A percentile compares a stretch with the other conserved stretches of the same genome.
Conservation (phyloP, 1,140 invertebrate genomes). For the Calosoma granatense region DNA sequence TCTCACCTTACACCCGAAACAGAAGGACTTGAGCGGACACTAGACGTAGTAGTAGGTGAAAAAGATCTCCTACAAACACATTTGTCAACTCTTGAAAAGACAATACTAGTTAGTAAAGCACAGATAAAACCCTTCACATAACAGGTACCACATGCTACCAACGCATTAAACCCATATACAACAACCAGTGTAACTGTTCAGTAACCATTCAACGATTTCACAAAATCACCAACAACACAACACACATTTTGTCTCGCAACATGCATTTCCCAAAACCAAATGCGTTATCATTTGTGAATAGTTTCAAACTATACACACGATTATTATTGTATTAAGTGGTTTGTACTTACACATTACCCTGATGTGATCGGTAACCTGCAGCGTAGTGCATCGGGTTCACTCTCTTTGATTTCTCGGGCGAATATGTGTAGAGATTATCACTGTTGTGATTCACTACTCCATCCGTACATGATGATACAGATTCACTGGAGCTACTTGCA, state of each 20-base stretch:
- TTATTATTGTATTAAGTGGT: too few species aligned
- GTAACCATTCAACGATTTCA: too few species aligned
- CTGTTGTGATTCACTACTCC: conserved; percentile 11
- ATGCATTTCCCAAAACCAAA: neutral
- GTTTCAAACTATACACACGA: too few species aligned
- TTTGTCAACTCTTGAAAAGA: neutral
- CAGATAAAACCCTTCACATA: neutral
- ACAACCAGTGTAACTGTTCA: too few species aligned
- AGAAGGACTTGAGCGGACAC: conserved; percentile 23
- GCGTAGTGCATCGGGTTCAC: conserved; percentile 15
- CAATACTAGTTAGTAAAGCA: neutral
- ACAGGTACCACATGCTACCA: too few species aligned
- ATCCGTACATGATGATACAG: conserved; percentile 51
- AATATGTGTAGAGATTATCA: conserved; percentile 18
- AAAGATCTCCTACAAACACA: conserved; percentile 16
- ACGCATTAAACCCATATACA: too few species aligned
- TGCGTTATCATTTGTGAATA: too few species aligned
- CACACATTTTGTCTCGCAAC: too few species aligned
- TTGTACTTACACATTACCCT: conserved; percentile 33
- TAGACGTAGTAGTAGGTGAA: conserved; percentile 18
- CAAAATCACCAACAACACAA: too few species aligned
- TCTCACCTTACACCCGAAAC: conserved; percentile 21
- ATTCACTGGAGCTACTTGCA: conserved; percentile 64
- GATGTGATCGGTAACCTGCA: conserved; percentile 28
- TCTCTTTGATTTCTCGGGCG: conserved; percentile 28